Conservation (phyloP, 2,113 vertebrate genomes). For the Hyla sarda region DNA sequence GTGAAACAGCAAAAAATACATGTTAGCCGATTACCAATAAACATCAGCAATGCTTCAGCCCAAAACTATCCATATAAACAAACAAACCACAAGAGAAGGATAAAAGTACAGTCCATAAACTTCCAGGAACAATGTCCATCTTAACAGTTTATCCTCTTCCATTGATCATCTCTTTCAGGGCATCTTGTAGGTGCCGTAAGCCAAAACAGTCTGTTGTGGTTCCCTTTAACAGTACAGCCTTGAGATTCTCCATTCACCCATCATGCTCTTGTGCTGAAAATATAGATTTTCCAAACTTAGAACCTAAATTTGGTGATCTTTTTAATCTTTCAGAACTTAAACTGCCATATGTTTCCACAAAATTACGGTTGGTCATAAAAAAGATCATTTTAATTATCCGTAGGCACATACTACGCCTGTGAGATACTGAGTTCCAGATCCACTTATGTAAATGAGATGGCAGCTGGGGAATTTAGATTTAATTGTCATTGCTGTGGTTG, state of each 20-base stretch:
- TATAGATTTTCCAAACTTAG: background rate
- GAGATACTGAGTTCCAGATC: conserved; percentile 45
- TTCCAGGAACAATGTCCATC: too few species aligned
- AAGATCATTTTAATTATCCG: conserved; percentile 56
- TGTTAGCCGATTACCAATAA: too few species aligned
- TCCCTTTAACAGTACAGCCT: background rate
- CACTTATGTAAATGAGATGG: conserved; percentile 46
- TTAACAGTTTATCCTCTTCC: too few species aligned
- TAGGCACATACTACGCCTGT: conserved; percentile 35
- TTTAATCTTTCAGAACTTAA: conserved; percentile 26
- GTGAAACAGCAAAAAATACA: too few species aligned
- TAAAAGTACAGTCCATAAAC: too few species aligned
- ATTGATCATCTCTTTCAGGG: background rate
- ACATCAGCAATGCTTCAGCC: too few species aligned
- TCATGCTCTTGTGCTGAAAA: background rate
- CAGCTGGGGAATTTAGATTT: conserved; percentile 51
- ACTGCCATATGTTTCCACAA: conserved; percentile 47
- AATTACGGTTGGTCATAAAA: conserved; percentile 47
- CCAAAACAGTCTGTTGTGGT: background rate
- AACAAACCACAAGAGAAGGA: too few species aligned
- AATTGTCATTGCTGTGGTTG: conserved; percentile 53
- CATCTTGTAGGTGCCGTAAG: background rate
- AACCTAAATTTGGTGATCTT: conserved; percentile 27
- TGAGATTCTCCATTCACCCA: background rate
- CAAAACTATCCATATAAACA: too few species aligned